Conservation (phyloP, 2,113 vertebrate genomes). For the Myiagra hebetior region DNA sequence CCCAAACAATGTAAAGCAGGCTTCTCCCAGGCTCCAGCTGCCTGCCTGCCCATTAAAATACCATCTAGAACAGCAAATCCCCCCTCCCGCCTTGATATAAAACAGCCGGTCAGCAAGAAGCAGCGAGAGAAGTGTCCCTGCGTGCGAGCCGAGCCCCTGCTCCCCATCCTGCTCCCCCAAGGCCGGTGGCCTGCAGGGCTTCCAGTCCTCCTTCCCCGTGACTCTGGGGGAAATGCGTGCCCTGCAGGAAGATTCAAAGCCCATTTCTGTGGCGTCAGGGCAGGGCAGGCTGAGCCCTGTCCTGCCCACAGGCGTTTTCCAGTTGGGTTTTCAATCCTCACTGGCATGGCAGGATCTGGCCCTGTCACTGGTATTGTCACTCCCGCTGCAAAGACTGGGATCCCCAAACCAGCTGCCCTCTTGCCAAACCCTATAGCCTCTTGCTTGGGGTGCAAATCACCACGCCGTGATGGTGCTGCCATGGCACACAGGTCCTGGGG, state of each 20-base stretch:
- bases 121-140: not conserved
- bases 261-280: not conserved
- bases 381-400: not conserved
- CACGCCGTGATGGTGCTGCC: accelerated
- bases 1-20: constrained; percentile 69
- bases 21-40: constrained; percentile 67
- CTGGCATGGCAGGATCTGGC: not conserved
- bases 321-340: not conserved
- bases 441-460: not conserved
- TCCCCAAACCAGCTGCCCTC: not conserved
- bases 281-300: not conserved
- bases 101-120: constrained; percentile 60
- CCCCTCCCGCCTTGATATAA: constrained; percentile 63
- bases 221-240: not conserved
- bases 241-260: not conserved
- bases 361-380: not conserved
- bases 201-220: not conserved
- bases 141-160: not conserved
- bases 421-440: not conserved
- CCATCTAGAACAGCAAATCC: constrained; percentile 66
- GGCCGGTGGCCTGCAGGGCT: not conserved
- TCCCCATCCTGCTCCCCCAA: not conserved
- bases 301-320: not conserved
- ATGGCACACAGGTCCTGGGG: not conserved
- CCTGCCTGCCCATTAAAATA: constrained; percentile 68